Percentiles rank a stretch among this genome's conserved stretches.
Conservation (phyloP, 1,140 invertebrate species). For the Lepidotrigona ventralis region DNA sequence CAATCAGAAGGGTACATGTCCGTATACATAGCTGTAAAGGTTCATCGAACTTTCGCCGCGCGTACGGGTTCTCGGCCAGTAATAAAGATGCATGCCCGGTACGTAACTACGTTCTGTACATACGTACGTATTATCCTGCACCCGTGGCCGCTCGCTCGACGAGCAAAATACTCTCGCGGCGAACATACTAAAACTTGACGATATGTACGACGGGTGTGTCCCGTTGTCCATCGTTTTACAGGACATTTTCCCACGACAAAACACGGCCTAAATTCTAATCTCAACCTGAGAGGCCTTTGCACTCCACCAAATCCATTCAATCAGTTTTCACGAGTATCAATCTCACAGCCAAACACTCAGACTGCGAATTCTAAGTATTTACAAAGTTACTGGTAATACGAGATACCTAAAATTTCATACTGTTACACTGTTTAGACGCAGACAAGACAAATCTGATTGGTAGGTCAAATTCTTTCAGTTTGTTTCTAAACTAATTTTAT, state of each 20-base stretch:
- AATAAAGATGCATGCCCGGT: conserved; percentile 67
- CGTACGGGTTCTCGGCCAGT: conserved; percentile 64
- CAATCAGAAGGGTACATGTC: conserved; percentile 54
- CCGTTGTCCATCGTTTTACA: conserved; percentile 21
- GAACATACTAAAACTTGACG: conserved; percentile 17
- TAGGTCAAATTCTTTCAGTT: too few species aligned
- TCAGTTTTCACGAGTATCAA: not conserved
- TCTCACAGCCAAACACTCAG: not conserved
- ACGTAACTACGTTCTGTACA: conserved; percentile 65
- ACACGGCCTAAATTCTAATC: not conserved
- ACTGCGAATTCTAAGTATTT: not conserved
- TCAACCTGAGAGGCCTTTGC: not conserved
- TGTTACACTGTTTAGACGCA: too few species aligned
- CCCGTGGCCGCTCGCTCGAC: conserved; percentile 30
- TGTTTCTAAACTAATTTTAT: too few species aligned
- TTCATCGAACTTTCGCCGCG: conserved; percentile 62
- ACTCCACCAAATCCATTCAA: not conserved
- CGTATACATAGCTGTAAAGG: conserved; percentile 53
- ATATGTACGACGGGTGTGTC: not conserved
- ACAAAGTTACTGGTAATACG: too few species aligned
- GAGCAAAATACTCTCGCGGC: conserved; percentile 22
- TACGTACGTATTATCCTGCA: conserved; percentile 61
- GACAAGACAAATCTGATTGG: too few species aligned
- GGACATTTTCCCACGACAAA: not conserved
- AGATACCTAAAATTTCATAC: too few species aligned